Evolutionary conservation across 2,888 invertebrate species (phyloP).

Genomic region (Cantharis lateralis): DNA sequence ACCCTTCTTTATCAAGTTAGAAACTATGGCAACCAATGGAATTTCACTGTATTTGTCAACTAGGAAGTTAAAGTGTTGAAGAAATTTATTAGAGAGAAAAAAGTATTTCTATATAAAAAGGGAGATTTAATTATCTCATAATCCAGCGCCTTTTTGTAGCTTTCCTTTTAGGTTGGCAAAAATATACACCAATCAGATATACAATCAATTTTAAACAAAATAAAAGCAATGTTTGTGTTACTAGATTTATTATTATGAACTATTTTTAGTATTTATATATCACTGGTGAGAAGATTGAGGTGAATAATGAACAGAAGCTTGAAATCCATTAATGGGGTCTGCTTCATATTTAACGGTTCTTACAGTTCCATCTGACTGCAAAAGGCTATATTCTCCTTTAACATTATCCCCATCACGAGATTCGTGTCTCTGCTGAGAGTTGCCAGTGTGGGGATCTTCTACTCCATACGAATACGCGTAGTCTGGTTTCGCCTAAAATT

Average conservation of each 20-base stretch:
- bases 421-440: conserved; percentile 75
- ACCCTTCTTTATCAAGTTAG: no score
- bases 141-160: no score
- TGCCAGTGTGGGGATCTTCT: conserved; percentile 73
- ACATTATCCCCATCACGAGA: conserved; percentile 74
- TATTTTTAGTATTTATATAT: neutral
- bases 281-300: neutral
- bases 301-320: conserved; percentile 58
- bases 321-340: conserved; percentile 75
- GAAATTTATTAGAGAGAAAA: no score
- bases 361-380: conserved; percentile 76
- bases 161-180: no score
- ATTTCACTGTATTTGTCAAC: no score
- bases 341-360: conserved; percentile 76
- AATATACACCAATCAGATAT: no score
- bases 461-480: conserved; percentile 79
- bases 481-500: conserved; percentile 70
- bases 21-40: no score
- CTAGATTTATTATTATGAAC: neutral
- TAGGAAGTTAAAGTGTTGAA: no score
- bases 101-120: no score
- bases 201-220: neutral
- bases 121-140: no score
- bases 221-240: neutral
- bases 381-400: conserved; percentile 71